Evolutionary conservation across 92 coral and sea anemone species (phyloP), one percentile per base, ranked within the genome.

Genomic region (Siderastrea radians): DNA sequence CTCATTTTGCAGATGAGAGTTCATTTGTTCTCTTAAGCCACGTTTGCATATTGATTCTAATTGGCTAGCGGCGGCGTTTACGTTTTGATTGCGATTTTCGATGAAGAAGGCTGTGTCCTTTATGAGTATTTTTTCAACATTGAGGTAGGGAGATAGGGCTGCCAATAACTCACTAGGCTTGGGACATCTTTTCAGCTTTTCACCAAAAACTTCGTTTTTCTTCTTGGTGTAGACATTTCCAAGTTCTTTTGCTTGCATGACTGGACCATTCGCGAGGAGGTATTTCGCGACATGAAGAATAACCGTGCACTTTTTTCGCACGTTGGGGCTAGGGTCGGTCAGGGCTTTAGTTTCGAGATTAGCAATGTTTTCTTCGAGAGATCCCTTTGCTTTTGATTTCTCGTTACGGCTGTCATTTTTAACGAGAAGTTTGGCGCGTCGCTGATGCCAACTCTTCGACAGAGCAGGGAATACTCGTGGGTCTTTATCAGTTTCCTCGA

Each of bases 31-130:
- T 76, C 51, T 26, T 26, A 63, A 10, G 55, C n/a, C 49, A 57
- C 7, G 3, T 13, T 59, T 8, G 16, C 63, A 59, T 3, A 59
- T 3, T 13, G 63, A 59, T 66, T 82, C 86, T 45, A 82, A 43
- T 38, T 69, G 51, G 4, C 46, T 17, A n/a, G 69, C 68, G 7
- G 54, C n/a, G 49, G 14, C 12, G 68, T 16, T 46, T 13, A 77
- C 26, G 48, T 64, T 14, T 38, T 82, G 70, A 13, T 82, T 53
- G 2, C 86, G 86, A 5, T 82, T 69, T 55, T 68, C 79, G 57
- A 68, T 17, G 53, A 82, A 82, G 71, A 49, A 82, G 51, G 75
- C 77, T n/a, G 72, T 81, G 47, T 67, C 85, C 17, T 81, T 72
- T 43, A 81, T 60, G 46, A 14, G 63, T 16, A 82, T 82, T 57